Evolutionary conservation across 2,888 invertebrate species (phyloP).

Genomic region (Drosophila algonquin): DNA sequence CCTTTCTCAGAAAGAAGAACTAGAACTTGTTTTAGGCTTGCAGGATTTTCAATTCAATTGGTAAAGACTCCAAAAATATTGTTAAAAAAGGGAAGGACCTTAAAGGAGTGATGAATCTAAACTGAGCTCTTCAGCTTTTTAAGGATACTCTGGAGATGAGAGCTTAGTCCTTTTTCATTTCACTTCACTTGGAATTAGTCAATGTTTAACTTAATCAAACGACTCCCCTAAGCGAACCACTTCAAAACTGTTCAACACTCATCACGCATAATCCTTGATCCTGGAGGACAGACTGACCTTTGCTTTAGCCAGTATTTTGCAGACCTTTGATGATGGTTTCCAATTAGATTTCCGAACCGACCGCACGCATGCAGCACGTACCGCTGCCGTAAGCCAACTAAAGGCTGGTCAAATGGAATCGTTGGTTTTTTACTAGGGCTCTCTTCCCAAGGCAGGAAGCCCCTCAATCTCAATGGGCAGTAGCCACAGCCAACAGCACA

Average conservation of each 20-base stretch:
- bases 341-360: conserved; percentile 54
- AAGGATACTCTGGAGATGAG: neutral
- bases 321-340: neutral
- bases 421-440: conserved; percentile 54
- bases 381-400: conserved; percentile 78
- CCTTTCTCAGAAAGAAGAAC: too few species aligned
- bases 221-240: too few species aligned
- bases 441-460: conserved; percentile 50
- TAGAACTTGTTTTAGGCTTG: too few species aligned
- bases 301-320: conserved; percentile 2
- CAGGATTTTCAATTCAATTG: too few species aligned
- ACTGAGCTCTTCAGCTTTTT: neutral
- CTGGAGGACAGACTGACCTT: conserved; percentile 54
- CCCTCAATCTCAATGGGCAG: conserved; percentile 50
- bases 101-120: neutral
- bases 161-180: neutral
- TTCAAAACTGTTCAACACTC: neutral
- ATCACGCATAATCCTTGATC: conserved; percentile 27
- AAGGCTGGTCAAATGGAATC: conserved; percentile 65
- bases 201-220: neutral
- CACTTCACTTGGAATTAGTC: neutral
- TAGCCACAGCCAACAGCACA: conserved; percentile 12
- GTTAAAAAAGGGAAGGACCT: too few species aligned
- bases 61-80: too few species aligned
- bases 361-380: conserved; percentile 73